Evolutionary conservation across 2,888 invertebrate genomes (phyloP).

Genomic region (Polyommatus icarus): DNA sequence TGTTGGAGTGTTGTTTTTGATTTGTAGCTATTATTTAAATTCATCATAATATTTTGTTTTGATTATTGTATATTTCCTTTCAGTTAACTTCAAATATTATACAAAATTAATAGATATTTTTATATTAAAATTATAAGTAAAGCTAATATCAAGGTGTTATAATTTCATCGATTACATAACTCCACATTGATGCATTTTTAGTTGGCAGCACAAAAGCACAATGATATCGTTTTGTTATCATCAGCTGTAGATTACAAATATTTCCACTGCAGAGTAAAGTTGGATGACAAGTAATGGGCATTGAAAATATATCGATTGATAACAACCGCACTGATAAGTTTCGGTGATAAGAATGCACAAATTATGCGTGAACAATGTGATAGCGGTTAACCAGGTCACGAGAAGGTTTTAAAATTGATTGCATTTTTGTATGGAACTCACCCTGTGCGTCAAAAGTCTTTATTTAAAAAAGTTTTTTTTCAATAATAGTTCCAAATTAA

Average conservation of each 20-base stretch:
- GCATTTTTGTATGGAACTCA: no score
- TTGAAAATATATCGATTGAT: neutral
- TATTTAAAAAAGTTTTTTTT: no score
- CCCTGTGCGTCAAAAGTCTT: no score
- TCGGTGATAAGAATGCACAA: slow-evolving; percentile 14
- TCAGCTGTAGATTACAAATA: neutral
- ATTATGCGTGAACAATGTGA: neutral
- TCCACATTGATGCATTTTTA: neutral
- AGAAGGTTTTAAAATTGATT: neutral
- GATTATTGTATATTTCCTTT: no score
- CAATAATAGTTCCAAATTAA: no score
- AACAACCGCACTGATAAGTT: neutral
- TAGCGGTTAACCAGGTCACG: neutral
- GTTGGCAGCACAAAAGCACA: neutral
- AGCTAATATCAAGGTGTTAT: no score
- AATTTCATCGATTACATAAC: no score
- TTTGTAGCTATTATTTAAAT: no score
- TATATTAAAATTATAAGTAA: neutral
- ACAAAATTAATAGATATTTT: neutral
- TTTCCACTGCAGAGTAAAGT: neutral
- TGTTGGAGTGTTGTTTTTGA: no score
- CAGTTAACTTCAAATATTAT: no score
- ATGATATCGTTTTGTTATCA: neutral
- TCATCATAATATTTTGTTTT: no score
- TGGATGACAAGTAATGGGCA: neutral